phyloP scores from a whole-genome alignment of 2,888 invertebrate species.

The Drosophila mulleri region DNA sequence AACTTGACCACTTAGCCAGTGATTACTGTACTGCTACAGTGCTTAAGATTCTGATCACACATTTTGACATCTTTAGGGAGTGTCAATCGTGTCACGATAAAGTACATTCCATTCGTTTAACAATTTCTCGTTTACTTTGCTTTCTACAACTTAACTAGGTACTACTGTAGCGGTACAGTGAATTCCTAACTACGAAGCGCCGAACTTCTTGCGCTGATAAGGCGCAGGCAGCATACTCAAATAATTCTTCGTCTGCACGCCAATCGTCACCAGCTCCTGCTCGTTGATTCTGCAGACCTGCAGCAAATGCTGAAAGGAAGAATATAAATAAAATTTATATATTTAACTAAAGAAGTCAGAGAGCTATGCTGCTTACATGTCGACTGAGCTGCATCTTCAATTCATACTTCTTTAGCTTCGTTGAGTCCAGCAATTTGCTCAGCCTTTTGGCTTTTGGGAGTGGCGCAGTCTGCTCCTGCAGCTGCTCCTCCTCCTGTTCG shows the following conservation, averaged over 20 bases:
- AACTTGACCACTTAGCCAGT: too few relatives aligned
- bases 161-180: slow-evolving; percentile 28
- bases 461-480: slow-evolving; percentile 75
- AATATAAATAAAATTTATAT: neutral
- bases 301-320: slow-evolving; percentile 88
- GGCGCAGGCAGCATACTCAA: slow-evolving; percentile 90
- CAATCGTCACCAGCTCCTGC: slow-evolving; percentile 91
- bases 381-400: slow-evolving; percentile 42
- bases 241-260: slow-evolving; percentile 90
- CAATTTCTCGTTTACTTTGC: slow-evolving; percentile 15
- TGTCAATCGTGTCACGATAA: neutral
- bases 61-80: neutral
- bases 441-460: slow-evolving; percentile 86
- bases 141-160: slow-evolving; percentile 36
- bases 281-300: slow-evolving; percentile 89
- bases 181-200: slow-evolving; percentile 77
- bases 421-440: slow-evolving; percentile 17
- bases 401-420: slow-evolving; percentile 14
- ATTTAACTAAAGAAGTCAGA: neutral
- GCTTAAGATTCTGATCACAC: neutral
- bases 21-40: neutral
- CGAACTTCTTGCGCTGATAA: slow-evolving; percentile 89
- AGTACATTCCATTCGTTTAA: slow-evolving; percentile 18
- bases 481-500: neutral
- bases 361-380: slow-evolving; percentile 53